These are phyloP conservation scores for Pardalotus punctatus DNA, from an alignment of 2,113 vertebrate genomes.

Conservation along the genomic window DNA sequence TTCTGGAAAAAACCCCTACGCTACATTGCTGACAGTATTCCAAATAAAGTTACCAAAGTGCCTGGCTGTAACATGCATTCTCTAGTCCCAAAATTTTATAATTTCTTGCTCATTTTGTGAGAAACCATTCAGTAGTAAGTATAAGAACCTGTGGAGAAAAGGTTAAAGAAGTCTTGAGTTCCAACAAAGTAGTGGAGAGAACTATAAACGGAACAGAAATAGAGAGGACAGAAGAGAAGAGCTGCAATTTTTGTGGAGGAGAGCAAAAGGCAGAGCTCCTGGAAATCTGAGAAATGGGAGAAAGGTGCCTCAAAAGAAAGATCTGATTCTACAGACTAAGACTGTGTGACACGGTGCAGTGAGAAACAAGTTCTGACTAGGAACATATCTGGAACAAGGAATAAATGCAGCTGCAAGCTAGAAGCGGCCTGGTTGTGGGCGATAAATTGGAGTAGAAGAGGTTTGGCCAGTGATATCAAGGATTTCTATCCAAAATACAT, in stretches of 20 bases:
- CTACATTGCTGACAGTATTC: not conserved
- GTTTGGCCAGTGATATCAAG: not conserved
- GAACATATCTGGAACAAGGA: not conserved
- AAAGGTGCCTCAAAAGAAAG: not conserved
- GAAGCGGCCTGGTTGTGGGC: not conserved
- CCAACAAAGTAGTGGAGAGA: not conserved
- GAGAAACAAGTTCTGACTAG: not conserved
- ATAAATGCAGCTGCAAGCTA: not conserved
- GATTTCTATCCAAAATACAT: not conserved
- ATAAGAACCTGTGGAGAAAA: not conserved
- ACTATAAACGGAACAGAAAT: not conserved
- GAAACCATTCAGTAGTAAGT: accelerated
- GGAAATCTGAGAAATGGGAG: not conserved
- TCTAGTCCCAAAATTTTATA: not conserved
- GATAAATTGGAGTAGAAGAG: not conserved
- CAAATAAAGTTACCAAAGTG: not conserved
- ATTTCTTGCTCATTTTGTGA: not conserved
- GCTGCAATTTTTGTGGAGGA: not conserved
- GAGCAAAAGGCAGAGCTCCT: not conserved
- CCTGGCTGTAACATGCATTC: not conserved
- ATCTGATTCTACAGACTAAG: not conserved
- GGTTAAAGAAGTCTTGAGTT: not conserved
- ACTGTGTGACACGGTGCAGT: not conserved
- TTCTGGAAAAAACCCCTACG: not conserved
- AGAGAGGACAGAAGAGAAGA: not conserved